phyloP scores from a whole-genome alignment of 2,888 invertebrate species.

The Hemithea aestivaria region DNA sequence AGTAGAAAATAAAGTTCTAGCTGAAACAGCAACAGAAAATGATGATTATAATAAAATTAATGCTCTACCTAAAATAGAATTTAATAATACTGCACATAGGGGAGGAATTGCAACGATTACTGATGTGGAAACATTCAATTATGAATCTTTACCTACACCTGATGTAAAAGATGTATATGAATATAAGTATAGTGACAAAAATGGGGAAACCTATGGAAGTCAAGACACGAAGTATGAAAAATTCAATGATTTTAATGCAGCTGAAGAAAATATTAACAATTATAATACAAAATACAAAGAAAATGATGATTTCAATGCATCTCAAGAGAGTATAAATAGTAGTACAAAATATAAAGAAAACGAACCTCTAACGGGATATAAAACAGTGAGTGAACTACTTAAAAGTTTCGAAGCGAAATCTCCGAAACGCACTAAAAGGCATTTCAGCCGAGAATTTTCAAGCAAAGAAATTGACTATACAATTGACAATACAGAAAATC shows the following conservation, averaged over 20 bases:
- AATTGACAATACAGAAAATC: too few relatives aligned
- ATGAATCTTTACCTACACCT: neutral
- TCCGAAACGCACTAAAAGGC: neutral
- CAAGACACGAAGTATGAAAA: too few relatives aligned
- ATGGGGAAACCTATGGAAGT: too few relatives aligned
- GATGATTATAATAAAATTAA: neutral
- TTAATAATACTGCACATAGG: neutral
- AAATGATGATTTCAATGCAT: too few relatives aligned
- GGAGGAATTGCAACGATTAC: slow-evolving; percentile 1
- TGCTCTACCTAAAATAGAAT: slow-evolving; percentile 1
- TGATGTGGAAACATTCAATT: neutral
- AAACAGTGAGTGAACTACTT: slow-evolving; percentile 9
- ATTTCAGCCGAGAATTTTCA: neutral
- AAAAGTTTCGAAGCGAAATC: slow-evolving; percentile 11
- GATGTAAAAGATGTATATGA: too few relatives aligned
- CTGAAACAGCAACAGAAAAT: slow-evolving; percentile 8
- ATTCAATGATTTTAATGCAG: too few relatives aligned
- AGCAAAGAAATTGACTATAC: neutral
- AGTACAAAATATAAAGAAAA: too few relatives aligned
- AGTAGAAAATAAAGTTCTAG: slow-evolving; percentile 12
- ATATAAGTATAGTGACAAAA: too few relatives aligned
- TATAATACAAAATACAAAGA: too few relatives aligned
- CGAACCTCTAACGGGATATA: slow-evolving; percentile 6
- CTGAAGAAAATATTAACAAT: too few relatives aligned
- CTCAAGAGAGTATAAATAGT: too few relatives aligned